These are phyloP conservation scores for Coregonus sp. DNA, from an alignment of 2,797 vertebrate genomes.

Conservation along the genomic window DNA sequence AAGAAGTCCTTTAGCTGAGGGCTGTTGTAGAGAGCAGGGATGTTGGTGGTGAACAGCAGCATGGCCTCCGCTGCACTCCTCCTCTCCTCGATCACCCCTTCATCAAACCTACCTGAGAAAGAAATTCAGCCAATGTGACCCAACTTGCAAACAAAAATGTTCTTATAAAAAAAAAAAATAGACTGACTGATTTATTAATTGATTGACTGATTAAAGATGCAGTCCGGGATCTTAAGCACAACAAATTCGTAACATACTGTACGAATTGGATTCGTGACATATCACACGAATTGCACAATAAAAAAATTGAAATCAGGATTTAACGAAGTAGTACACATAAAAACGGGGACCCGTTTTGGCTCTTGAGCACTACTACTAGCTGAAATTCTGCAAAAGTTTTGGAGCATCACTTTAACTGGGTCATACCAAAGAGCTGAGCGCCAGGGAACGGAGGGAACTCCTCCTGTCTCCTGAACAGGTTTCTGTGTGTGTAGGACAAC, in stretches of 20 bases:
- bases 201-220: too few species aligned
- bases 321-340: background rate
- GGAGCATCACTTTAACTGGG: background rate
- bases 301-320: background rate
- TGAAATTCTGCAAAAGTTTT: too few species aligned
- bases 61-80: constrained; percentile 81
- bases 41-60: constrained; percentile 81
- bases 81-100: constrained; percentile 87
- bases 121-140: background rate
- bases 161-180: too few species aligned
- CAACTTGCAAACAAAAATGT: too few species aligned
- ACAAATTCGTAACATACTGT: too few species aligned
- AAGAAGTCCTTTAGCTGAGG: constrained; percentile 93
- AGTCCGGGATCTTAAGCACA: too few species aligned
- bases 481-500: constrained; percentile 87
- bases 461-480: constrained; percentile 87
- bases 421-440: constrained; percentile 86
- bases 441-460: constrained; percentile 88
- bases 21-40: constrained; percentile 90
- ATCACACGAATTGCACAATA: too few species aligned
- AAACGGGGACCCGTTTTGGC: too few species aligned
- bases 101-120: constrained; percentile 85
- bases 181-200: too few species aligned
- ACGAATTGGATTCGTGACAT: too few species aligned
- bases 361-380: too few species aligned